A percentile compares a stretch with the other conserved stretches of the same genome.
phyloP scores from a whole-genome alignment of 2,797 vertebrate species.

The Thunnus albacares region DNA sequence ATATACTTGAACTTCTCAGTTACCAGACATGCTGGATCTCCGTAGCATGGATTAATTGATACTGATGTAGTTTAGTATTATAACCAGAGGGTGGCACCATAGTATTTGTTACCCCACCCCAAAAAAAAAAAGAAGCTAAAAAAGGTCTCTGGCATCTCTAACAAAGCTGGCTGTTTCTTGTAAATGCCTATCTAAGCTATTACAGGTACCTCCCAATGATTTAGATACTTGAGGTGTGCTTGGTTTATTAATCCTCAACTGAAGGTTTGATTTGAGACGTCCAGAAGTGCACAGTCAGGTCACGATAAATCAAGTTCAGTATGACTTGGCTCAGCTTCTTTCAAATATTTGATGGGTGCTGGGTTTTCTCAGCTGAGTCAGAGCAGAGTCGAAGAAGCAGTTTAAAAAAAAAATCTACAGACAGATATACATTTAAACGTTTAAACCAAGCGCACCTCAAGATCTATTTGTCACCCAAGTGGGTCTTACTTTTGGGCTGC shows the following conservation, averaged over 20 bases:
- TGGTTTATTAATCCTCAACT: constrained; percentile 35
- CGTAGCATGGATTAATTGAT: constrained; percentile 25
- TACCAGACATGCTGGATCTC: constrained; percentile 30
- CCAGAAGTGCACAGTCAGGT: constrained; percentile 43
- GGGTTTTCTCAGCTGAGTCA: constrained; percentile 19
- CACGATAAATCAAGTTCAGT: constrained; percentile 47
- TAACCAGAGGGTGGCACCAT: constrained; percentile 69
- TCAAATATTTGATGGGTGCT: constrained; percentile 22
- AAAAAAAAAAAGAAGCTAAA: not conserved
- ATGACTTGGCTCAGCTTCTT: constrained; percentile 38
- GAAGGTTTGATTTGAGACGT: constrained; percentile 35
- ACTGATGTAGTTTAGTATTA: constrained; percentile 56
- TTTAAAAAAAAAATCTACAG: constrained; percentile 4
- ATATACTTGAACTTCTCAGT: constrained; percentile 10
- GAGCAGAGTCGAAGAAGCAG: not conserved
- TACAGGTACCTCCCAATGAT: constrained; percentile 5
- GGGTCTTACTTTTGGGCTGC: constrained; percentile 47
- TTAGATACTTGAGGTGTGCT: constrained; percentile 25
- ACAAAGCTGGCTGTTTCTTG: constrained; percentile 21
- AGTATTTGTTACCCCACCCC: constrained; percentile 18
- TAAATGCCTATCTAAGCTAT: constrained; percentile 17
- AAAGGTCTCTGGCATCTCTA: not conserved
- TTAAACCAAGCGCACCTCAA: constrained; percentile 18
- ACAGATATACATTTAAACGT: not conserved
- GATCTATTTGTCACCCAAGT: constrained; percentile 18